Conservation (phyloP, 1,140 invertebrate species). For the Colletes latitarsis region DNA sequence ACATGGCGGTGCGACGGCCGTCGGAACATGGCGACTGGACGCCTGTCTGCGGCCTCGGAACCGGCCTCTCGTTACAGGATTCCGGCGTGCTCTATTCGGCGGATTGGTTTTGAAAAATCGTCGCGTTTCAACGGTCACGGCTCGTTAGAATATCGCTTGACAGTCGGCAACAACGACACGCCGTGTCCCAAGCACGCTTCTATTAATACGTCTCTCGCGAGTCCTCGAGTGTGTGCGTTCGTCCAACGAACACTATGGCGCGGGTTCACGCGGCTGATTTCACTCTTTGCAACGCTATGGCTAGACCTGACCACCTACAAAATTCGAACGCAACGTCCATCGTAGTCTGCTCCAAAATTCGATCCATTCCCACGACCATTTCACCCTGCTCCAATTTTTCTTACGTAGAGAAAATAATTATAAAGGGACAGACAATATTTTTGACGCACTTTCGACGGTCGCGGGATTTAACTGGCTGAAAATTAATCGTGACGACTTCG, state of each 20-base stretch:
- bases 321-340: no score
- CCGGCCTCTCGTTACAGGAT: conserved; percentile 60
- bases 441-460: conserved; percentile 66
- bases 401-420: neutral
- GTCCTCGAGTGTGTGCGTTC: neutral
- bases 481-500: conserved; percentile 74
- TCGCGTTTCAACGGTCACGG: conserved; percentile 74
- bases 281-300: no score
- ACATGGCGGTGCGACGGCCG: conserved; percentile 72
- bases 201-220: conserved; percentile 72
- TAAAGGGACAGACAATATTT: conserved; percentile 60
- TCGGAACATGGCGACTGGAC: conserved; percentile 73
- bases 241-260: neutral
- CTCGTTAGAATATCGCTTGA: conserved; percentile 76
- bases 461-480: conserved; percentile 72
- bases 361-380: no score
- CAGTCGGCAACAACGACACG: conserved; percentile 64
- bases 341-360: no score
- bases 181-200: conserved; percentile 61
- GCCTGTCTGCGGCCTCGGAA: conserved; percentile 44
- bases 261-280: no score
- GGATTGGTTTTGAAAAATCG: conserved; percentile 76
- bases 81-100: conserved; percentile 62
- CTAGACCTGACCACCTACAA: no score
- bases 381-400: no score